phyloP scores from a whole-genome alignment of 2,888 invertebrate species.

The Polydrusus pterygomalis region DNA sequence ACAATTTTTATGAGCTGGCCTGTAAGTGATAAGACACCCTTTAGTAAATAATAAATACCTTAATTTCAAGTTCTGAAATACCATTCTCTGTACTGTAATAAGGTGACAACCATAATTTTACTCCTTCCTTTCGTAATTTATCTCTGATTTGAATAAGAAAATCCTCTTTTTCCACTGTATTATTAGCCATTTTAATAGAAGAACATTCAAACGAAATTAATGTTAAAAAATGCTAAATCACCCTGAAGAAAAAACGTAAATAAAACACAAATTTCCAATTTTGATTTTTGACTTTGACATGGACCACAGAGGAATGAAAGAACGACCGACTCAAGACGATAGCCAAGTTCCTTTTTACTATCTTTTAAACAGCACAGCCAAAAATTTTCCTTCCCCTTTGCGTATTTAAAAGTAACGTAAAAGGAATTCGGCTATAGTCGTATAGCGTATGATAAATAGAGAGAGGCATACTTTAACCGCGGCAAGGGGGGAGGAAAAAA shows the following conservation, averaged over 20 bases:
- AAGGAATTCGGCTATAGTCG: too few species aligned
- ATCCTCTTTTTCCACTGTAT: slow-evolving; percentile 74
- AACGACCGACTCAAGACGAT: too few species aligned
- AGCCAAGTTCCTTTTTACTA: too few species aligned
- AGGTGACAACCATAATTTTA: slow-evolving; percentile 86
- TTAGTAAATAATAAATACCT: slow-evolving; percentile 67
- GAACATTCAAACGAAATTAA: background rate
- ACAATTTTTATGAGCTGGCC: too few species aligned
- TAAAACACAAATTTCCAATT: slow-evolving; percentile 4
- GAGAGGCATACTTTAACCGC: too few species aligned
- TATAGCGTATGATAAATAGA: too few species aligned
- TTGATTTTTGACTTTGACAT: background rate
- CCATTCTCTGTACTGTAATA: slow-evolving; percentile 76
- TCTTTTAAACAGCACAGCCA: too few species aligned
- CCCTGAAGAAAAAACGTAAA: slow-evolving; percentile 3
- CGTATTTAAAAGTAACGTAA: too few species aligned
- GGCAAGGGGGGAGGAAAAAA: too few species aligned
- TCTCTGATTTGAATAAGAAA: slow-evolving; percentile 79
- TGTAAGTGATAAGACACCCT: too few species aligned
- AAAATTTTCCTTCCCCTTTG: too few species aligned
- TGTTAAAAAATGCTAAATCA: background rate
- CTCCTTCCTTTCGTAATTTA: slow-evolving; percentile 79
- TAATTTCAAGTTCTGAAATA: slow-evolving; percentile 71
- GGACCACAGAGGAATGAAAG: too few species aligned
- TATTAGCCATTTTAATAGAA: slow-evolving; percentile 31